Evolutionary conservation across 1,140 invertebrate species (phyloP).

Genomic region (Eriocheir sinensis): DNA sequence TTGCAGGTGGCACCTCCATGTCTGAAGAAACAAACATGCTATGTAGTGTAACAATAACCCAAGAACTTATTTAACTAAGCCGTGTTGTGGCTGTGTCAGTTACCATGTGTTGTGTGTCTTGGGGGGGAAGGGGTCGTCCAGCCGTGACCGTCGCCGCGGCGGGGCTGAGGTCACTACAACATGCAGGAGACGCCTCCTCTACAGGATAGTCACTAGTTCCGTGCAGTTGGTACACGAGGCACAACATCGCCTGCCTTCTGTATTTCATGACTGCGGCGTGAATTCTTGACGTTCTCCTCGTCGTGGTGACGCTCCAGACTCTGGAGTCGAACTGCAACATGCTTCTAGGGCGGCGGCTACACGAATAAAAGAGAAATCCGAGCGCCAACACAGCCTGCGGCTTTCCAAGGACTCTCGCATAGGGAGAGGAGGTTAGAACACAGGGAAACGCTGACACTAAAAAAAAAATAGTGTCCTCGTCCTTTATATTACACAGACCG

Average conservation of each 20-base stretch:
- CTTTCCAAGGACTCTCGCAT: not conserved
- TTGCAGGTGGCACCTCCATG: not conserved
- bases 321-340: not conserved
- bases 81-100: not conserved
- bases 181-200: not conserved
- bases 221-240: not conserved
- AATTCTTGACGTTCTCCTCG: conserved; percentile 50
- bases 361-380: not conserved
- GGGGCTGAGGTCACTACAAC: conserved; percentile 39
- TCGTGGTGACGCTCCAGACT: not conserved
- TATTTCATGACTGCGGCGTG: conserved; percentile 54
- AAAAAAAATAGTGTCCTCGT: no score
- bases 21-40: not conserved
- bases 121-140: no score
- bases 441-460: no score
- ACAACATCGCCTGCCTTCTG: conserved; percentile 47
- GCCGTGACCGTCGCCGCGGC: no score
- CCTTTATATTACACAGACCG: no score
- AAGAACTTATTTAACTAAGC: not conserved
- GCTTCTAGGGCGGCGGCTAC: not conserved
- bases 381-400: not conserved
- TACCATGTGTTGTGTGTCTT: not conserved
- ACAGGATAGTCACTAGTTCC: conserved; percentile 38
- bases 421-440: no score
- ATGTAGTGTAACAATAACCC: not conserved